Conservation (phyloP, 2,113 vertebrate species). For the Ahaetulla prasina region DNA sequence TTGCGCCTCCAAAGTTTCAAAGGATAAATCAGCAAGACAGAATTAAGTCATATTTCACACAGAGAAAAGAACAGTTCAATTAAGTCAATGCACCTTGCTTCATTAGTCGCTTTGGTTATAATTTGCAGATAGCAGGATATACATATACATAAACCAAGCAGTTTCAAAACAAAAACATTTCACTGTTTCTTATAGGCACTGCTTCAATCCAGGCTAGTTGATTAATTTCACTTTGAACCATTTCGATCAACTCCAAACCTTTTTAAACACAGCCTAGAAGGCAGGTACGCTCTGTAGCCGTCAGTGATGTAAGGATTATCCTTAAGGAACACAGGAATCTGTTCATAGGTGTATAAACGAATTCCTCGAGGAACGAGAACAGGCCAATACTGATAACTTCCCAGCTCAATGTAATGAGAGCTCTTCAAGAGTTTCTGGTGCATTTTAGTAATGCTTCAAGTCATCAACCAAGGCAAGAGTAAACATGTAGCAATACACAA, state of each 20-base stretch:
- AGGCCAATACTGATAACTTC: constrained; percentile 93
- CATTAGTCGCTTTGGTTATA: not conserved
- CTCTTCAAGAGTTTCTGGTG: constrained; percentile 87
- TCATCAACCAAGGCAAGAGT: not conserved
- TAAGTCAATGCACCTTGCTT: not conserved
- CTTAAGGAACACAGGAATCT: constrained; percentile 87
- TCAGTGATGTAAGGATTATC: constrained; percentile 96
- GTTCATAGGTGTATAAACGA: constrained; percentile 90
- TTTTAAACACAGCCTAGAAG: constrained; percentile 88
- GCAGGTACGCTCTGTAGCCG: constrained; percentile 92
- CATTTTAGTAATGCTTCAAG: constrained; percentile 66
- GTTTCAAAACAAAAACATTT: not conserved
- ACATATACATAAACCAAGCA: not conserved
- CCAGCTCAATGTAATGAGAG: constrained; percentile 89
- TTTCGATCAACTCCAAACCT: constrained; percentile 70
- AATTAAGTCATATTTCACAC: not conserved
- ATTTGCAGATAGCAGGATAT: not conserved
- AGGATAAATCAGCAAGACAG: not conserved
- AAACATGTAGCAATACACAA: not conserved
- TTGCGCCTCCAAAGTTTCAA: not conserved
- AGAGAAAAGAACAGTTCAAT: not conserved
- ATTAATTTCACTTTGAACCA: not conserved
- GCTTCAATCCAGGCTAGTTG: not conserved
- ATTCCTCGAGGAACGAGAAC: constrained; percentile 89
- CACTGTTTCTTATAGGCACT: not conserved